These are phyloP conservation scores for Aselliscus stoliczkanus DNA, from an alignment of 2,797 vertebrate genomes.

Conservation along the genomic window DNA sequence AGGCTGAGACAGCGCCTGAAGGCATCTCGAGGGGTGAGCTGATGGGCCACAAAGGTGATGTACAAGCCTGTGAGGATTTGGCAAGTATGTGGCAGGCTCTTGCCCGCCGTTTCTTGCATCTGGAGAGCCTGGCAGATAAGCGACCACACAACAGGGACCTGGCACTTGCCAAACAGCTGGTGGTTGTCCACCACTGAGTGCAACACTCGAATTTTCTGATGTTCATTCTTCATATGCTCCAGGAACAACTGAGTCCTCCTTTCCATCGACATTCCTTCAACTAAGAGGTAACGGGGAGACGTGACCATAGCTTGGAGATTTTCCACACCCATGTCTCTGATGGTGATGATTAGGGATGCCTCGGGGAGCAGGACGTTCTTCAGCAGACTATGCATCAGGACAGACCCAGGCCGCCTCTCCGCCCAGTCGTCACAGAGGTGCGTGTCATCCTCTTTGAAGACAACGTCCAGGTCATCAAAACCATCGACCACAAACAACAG, in stretches of 20 bases:
- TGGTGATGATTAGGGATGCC: background rate
- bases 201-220: rapidly evolving
- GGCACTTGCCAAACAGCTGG: background rate
- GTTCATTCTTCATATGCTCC: rapidly evolving
- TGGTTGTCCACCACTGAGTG: rapidly evolving
- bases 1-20: rapidly evolving
- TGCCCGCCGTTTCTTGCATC: rapidly evolving
- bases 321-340: background rate
- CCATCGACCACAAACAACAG: conserved; percentile 58
- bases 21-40: rapidly evolving
- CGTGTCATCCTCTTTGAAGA: rapidly evolving
- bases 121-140: conserved; percentile 15
- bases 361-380: background rate
- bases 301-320: background rate
- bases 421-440: background rate
- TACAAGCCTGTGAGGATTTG: conserved; percentile 16
- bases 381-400: conserved; percentile 33
- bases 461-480: background rate
- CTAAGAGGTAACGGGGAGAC: conserved; percentile 8
- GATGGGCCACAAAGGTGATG: background rate
- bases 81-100: rapidly evolving
- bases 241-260: background rate
- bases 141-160: rapidly evolving
- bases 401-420: rapidly evolving
- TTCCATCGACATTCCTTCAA: background rate